Evolutionary conservation across 2,113 vertebrate species (phyloP).

Genomic region (Ceuthmochares aereus): DNA sequence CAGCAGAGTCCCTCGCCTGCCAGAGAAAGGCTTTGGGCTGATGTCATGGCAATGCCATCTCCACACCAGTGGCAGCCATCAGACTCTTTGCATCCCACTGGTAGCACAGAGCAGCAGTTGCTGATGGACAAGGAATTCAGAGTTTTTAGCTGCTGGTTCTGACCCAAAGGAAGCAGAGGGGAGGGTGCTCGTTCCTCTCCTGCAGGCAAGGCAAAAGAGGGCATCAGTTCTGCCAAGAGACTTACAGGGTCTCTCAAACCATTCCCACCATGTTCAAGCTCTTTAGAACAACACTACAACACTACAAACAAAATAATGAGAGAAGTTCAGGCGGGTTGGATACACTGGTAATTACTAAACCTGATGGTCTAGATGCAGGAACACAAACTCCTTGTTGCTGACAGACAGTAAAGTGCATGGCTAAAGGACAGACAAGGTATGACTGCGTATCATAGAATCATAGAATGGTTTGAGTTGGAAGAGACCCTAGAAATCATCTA

Average conservation of each 20-base stretch:
- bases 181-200: background rate
- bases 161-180: background rate
- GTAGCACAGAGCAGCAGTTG: rapidly evolving
- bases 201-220: background rate
- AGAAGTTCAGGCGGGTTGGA: background rate
- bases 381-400: background rate
- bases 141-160: background rate
- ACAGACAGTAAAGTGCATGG: background rate
- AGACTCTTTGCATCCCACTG: rapidly evolving
- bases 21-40: background rate
- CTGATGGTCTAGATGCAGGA: background rate
- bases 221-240: rapidly evolving
- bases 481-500: no score
- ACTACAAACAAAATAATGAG: background rate
- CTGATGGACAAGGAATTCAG: background rate
- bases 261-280: background rate
- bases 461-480: no score
- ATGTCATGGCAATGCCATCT: background rate
- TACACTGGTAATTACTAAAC: background rate
- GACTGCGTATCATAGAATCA: no score
- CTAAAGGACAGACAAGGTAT: no score
- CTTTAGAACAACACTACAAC: background rate
- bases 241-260: background rate
- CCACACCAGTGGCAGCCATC: rapidly evolving
- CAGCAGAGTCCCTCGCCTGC: background rate